phyloP scores from a whole-genome alignment of 1,140 invertebrate genomes.

The Drosophila jambulina region DNA sequence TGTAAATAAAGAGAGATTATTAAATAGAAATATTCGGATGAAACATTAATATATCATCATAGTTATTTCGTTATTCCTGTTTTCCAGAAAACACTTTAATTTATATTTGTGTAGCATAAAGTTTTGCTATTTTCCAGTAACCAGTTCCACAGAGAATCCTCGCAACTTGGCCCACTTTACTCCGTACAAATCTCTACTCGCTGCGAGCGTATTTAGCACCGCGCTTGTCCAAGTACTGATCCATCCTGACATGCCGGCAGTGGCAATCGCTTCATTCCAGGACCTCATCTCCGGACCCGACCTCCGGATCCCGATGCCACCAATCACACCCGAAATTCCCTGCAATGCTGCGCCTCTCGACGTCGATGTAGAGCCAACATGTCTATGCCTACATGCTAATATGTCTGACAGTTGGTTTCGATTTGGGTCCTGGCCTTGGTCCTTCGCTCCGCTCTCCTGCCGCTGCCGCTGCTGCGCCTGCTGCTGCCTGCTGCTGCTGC shows the following conservation, averaged over 20 bases:
- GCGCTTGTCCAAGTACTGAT: conserved; percentile 26
- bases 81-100: not conserved
- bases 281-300: conserved; percentile 11
- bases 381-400: conserved; percentile 79
- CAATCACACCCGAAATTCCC: conserved; percentile 31
- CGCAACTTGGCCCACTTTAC: not conserved
- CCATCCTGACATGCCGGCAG: conserved; percentile 35
- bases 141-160: not conserved
- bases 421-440: conserved; percentile 46
- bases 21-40: too few relatives aligned
- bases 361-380: conserved; percentile 49
- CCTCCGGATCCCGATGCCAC: conserved; percentile 3
- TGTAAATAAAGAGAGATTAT: too few relatives aligned
- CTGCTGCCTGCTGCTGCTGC: conserved; percentile 34
- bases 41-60: not conserved
- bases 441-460: not conserved
- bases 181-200: not conserved
- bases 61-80: not conserved
- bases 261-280: conserved; percentile 45
- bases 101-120: not conserved
- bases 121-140: not conserved
- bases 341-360: conserved; percentile 23
- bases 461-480: conserved; percentile 12
- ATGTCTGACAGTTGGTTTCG: conserved; percentile 78
- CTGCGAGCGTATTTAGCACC: conserved; percentile 5